Conservation (phyloP, 2,888 invertebrate genomes). For the Gari tellinella region DNA sequence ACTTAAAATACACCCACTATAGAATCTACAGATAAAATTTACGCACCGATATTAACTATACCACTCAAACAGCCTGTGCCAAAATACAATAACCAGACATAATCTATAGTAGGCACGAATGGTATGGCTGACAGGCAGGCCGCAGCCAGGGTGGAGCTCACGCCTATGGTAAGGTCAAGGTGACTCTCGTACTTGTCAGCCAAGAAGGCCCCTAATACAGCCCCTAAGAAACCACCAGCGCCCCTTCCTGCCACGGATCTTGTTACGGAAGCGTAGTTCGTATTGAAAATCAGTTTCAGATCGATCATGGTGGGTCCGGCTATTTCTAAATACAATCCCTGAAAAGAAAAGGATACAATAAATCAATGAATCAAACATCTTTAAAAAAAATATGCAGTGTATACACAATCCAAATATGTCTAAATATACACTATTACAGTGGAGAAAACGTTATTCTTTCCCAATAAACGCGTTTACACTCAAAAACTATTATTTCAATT, state of each 20-base stretch:
- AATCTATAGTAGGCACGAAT: constrained; percentile 19
- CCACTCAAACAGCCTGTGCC: constrained; percentile 20
- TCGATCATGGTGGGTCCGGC: constrained; percentile 55
- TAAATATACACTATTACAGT: no score
- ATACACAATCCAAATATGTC: no score
- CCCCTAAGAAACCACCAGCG: constrained; percentile 47
- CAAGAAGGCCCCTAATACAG: constrained; percentile 31
- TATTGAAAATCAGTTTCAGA: constrained; percentile 39
- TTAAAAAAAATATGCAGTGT: no score
- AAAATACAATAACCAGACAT: constrained; percentile 44
- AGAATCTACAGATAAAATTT: no score
- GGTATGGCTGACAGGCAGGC: constrained; percentile 30
- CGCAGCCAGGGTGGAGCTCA: constrained; percentile 21
- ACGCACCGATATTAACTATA: constrained; percentile 42
- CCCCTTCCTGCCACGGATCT: constrained; percentile 39
- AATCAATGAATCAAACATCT: no score
- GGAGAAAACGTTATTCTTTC: no score
- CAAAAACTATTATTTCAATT: no score
- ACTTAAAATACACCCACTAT: background rate
- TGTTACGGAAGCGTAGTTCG: constrained; percentile 43
- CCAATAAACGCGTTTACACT: no score
- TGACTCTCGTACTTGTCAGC: constrained; percentile 37
- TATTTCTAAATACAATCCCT: constrained; percentile 45
- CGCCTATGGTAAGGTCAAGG: constrained; percentile 32
- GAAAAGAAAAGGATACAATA: no score